A percentile compares a stretch with the other conserved stretches of the same genome.
Conservation (phyloP, 2,888 invertebrate species). For the Argyra leucocephala region DNA sequence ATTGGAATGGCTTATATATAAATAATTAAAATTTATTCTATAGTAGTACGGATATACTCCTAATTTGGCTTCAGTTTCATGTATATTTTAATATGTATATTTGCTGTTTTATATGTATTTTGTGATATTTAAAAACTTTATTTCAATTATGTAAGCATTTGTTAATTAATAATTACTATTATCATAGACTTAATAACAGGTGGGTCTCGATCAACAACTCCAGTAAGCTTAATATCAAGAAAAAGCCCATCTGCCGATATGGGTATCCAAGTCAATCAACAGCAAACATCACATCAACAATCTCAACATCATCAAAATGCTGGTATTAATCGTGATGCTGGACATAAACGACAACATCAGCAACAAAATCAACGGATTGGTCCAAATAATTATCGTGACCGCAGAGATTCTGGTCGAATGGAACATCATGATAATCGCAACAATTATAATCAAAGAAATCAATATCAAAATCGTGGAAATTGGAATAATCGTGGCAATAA, state of each 20-base stretch:
- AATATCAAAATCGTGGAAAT: constrained; percentile 37
- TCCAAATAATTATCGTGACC: constrained; percentile 35
- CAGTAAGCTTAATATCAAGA: constrained; percentile 60
- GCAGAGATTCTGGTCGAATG: constrained; percentile 41
- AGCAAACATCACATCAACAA: constrained; percentile 33
- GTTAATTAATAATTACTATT: neutral
- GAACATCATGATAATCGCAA: constrained; percentile 31
- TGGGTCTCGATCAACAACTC: constrained; percentile 70
- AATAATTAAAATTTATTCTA: too few relatives aligned
- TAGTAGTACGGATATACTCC: too few relatives aligned
- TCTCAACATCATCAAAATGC: constrained; percentile 27
- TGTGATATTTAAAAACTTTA: too few relatives aligned
- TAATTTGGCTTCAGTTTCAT: too few relatives aligned
- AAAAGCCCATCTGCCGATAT: constrained; percentile 82
- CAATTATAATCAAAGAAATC: constrained; percentile 37
- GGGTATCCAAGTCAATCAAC: constrained; percentile 57
- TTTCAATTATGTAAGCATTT: too few relatives aligned
- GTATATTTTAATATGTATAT: too few relatives aligned
- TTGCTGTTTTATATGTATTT: too few relatives aligned
- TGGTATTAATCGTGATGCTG: constrained; percentile 42
- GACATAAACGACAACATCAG: constrained; percentile 33
- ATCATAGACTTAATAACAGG: constrained; percentile 47
- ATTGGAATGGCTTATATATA: too few relatives aligned
- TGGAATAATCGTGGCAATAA: constrained; percentile 40
- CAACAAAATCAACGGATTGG: constrained; percentile 31